Evolutionary conservation across 2,888 invertebrate species (phyloP).

Genomic region (Limnephilus auricula): DNA sequence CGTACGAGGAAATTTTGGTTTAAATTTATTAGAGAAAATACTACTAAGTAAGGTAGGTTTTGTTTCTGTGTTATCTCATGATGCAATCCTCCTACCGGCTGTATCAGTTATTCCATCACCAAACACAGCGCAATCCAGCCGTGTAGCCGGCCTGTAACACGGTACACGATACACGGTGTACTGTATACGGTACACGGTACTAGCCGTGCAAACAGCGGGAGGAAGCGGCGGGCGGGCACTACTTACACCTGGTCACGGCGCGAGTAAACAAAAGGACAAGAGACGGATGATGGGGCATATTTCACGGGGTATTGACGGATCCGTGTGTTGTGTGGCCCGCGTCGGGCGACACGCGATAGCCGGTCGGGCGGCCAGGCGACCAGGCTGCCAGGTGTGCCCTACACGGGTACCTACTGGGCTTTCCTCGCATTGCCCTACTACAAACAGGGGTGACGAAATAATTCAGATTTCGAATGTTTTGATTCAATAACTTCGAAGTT

Average conservation of each 20-base stretch:
- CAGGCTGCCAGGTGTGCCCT: conserved; percentile 23
- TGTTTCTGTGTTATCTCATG: neutral
- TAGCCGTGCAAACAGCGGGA: conserved; percentile 7
- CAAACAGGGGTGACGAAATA: too few species aligned
- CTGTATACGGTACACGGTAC: neutral
- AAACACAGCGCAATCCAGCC: neutral
- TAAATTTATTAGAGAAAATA: too few species aligned
- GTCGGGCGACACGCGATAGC: conserved; percentile 22
- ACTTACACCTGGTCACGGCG: conserved; percentile 42
- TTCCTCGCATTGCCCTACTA: neutral
- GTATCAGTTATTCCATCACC: neutral
- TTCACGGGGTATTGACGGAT: conserved; percentile 57
- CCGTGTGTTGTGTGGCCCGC: conserved; percentile 7
- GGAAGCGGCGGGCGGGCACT: conserved; percentile 20
- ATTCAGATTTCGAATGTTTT: too few species aligned
- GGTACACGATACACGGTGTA: neutral
- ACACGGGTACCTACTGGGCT: neutral
- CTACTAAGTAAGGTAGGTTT: too few species aligned
- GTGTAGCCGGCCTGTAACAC: neutral
- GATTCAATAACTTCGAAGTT: too few species aligned
- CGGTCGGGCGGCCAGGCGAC: conserved; percentile 3
- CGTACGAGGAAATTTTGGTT: too few species aligned
- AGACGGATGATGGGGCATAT: conserved; percentile 53
- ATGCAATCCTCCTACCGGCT: neutral
- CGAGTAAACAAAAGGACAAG: conserved; percentile 42